Evolutionary conservation across 2,888 invertebrate genomes (phyloP).

Genomic region (Drosophila crucigera): DNA sequence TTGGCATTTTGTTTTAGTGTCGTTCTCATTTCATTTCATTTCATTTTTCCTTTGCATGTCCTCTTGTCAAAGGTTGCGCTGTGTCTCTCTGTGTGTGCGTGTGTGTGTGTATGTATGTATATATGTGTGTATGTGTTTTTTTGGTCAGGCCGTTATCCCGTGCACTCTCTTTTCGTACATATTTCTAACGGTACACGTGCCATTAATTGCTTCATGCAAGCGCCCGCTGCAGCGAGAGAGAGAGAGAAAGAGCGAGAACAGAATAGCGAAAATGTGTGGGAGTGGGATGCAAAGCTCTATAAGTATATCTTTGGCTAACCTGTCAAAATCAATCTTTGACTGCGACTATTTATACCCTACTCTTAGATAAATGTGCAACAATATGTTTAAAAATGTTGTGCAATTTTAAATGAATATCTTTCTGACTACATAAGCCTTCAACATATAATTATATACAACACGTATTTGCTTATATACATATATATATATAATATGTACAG

Average conservation of each 20-base stretch:
- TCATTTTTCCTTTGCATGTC: conserved; percentile 16
- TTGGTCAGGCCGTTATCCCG: conserved; percentile 21
- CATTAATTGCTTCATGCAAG: conserved; percentile 62
- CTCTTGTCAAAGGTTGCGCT: conserved; percentile 15
- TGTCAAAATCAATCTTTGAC: conserved; percentile 50
- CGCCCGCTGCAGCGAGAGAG: conserved; percentile 14
- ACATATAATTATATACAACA: neutral
- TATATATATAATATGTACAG: neutral
- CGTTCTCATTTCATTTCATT: conserved; percentile 29
- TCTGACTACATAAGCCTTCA: neutral
- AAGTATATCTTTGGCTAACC: conserved; percentile 25
- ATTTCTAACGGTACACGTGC: conserved; percentile 66
- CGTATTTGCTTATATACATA: neutral
- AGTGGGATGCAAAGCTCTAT: conserved; percentile 1
- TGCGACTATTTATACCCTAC: conserved; percentile 31
- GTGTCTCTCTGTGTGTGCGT: neutral
- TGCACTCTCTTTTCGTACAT: conserved; percentile 28
- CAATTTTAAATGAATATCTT: neutral
- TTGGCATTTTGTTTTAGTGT: conserved; percentile 31
- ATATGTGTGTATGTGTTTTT: neutral
- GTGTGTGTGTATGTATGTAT: conserved; percentile 5
- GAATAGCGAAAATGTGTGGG: neutral
- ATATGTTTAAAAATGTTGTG: neutral
- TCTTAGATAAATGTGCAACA: neutral
- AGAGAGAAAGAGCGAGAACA: neutral